Conservation (phyloP, 2,888 invertebrate species). For the Siphlonurus alternatus region DNA sequence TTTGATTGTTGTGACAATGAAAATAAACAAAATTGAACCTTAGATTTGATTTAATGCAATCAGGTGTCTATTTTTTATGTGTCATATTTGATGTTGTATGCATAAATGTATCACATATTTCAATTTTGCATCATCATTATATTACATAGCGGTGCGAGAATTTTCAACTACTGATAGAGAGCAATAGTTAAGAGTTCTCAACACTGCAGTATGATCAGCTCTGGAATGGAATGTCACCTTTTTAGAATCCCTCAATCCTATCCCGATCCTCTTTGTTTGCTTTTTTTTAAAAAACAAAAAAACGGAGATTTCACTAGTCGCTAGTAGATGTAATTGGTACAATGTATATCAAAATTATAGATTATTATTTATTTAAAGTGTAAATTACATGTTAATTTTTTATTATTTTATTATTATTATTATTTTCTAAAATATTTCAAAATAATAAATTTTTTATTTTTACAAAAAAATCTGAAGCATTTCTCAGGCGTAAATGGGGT, state of each 20-base stretch:
- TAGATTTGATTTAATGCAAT: too few species aligned
- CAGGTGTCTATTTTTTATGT: too few species aligned
- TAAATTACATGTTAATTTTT: too few species aligned
- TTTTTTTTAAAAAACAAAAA: neutral
- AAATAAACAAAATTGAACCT: too few species aligned
- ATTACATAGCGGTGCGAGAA: neutral
- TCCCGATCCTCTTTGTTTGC: neutral
- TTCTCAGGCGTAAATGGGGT: neutral
- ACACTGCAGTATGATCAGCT: neutral
- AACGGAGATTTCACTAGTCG: neutral
- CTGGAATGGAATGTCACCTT: constrained; percentile 1
- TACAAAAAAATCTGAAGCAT: neutral
- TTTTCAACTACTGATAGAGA: neutral
- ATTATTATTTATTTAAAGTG: constrained; percentile 21
- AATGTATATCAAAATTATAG: neutral
- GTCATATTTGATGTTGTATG: too few species aligned
- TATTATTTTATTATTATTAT: constrained; percentile 20
- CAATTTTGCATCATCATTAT: neutral
- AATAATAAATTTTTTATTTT: constrained; percentile 12
- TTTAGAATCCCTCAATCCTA: neutral
- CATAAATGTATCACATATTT: too few species aligned
- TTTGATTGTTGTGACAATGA: too few species aligned
- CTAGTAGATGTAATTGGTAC: neutral
- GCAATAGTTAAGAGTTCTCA: neutral
- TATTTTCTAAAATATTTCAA: constrained; percentile 14